These are phyloP conservation scores for Formica aserva DNA, from an alignment of 2,888 invertebrate species.

Conservation along the genomic window DNA sequence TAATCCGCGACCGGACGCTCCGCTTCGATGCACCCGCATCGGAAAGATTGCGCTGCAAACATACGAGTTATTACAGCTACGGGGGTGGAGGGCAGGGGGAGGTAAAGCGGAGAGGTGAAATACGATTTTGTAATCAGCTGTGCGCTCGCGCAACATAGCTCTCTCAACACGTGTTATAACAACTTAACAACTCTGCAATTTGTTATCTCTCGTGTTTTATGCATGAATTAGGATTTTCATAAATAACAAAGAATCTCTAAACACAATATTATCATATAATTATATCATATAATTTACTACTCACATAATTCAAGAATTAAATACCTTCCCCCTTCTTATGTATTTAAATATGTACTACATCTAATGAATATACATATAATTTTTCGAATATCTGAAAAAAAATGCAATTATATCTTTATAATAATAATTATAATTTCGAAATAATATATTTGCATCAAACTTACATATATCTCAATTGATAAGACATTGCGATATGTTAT, in stretches of 20 bases:
- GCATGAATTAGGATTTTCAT: neutral
- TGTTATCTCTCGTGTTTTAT: constrained; percentile 39
- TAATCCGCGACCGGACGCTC: constrained; percentile 50
- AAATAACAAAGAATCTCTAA: neutral
- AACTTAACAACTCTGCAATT: constrained; percentile 30
- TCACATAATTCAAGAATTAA: neutral
- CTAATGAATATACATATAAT: neutral
- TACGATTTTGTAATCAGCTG: constrained; percentile 45
- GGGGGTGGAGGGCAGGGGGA: constrained; percentile 7
- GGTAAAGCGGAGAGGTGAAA: constrained; percentile 16
- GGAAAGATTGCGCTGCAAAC: constrained; percentile 5
- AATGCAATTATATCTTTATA: neutral
- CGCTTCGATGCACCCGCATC: constrained; percentile 38
- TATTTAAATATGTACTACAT: neutral
- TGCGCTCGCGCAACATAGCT: neutral
- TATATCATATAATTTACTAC: neutral
- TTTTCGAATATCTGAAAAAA: neutral
- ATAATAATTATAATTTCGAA: neutral
- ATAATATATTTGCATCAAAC: neutral
- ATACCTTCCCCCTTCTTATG: neutral
- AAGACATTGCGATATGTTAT: neutral
- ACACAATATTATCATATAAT: constrained; percentile 4
- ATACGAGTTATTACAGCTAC: constrained; percentile 22
- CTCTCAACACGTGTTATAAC: neutral
- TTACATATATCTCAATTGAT: neutral